A percentile compares a stretch with the other conserved stretches of the same genome.
phyloP scores from a whole-genome alignment of 2,888 invertebrate genomes.

The Euzetes globulus region DNA sequence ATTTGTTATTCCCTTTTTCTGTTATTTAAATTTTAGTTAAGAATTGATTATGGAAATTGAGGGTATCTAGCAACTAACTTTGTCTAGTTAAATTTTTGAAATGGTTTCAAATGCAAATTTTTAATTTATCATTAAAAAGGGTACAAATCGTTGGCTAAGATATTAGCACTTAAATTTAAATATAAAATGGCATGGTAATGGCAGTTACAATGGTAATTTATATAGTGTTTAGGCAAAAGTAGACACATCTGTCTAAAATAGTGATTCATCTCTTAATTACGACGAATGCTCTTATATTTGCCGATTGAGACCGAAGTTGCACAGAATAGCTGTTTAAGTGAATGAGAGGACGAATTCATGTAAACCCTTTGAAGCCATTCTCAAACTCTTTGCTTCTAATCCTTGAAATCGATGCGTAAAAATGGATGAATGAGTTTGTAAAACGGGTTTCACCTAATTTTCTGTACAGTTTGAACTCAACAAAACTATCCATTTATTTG shows the following conservation, averaged over 20 bases:
- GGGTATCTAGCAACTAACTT: no score
- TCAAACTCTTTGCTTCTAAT: background rate
- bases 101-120: no score
- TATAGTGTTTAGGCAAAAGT: background rate
- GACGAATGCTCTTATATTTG: background rate
- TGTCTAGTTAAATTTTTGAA: no score
- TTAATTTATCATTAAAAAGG: no score
- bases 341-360: background rate
- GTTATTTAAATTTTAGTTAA: no score
- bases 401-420: background rate
- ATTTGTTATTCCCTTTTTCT: no score
- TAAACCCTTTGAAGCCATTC: background rate
- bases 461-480: constrained; percentile 9
- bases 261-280: background rate
- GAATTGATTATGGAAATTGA: no score
- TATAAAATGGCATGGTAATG: no score
- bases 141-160: no score
- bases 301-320: background rate
- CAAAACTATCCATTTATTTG: background rate
- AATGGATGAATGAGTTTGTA: background rate
- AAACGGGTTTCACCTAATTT: constrained; percentile 24
- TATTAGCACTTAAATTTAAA: no score
- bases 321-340: no score
- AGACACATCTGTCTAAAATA: background rate
- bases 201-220: no score